phyloP scores from a whole-genome alignment of 2,797 vertebrate species.

The Sardinella longiceps region DNA sequence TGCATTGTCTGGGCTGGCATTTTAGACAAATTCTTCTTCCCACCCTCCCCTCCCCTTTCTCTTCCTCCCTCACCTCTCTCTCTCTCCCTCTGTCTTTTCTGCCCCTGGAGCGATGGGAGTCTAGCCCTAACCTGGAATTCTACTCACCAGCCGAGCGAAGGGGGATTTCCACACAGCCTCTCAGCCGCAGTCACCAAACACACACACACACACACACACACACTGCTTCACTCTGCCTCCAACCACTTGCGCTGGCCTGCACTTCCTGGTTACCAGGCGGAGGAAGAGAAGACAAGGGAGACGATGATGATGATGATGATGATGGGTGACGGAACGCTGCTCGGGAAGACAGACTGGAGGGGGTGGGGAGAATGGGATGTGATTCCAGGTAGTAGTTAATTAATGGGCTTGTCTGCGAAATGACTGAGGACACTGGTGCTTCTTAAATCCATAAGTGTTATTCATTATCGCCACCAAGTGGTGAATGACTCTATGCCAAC shows the following conservation, averaged over 20 bases:
- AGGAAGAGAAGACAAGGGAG: not conserved
- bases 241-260: not conserved
- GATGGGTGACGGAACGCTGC: not conserved
- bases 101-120: conserved; percentile 60
- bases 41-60: not conserved
- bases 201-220: not conserved
- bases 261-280: conserved; percentile 24
- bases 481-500: conserved; percentile 51
- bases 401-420: conserved; percentile 27
- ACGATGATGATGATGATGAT: not conserved
- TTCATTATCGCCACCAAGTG: conserved; percentile 75
- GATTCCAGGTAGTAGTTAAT: conserved; percentile 43
- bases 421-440: conserved; percentile 41
- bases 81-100: conserved; percentile 54
- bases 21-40: not conserved
- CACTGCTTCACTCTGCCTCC: conserved; percentile 11
- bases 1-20: conserved; percentile 11
- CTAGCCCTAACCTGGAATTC: conserved; percentile 70
- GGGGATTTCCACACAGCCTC: conserved; percentile 74
- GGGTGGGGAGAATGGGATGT: not conserved
- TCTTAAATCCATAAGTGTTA: conserved; percentile 59
- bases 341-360: not conserved
- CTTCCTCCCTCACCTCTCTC: not conserved
- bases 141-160: conserved; percentile 61
- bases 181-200: conserved; percentile 32